Evolutionary conservation across 2,888 invertebrate species (phyloP).

Genomic region (Chymomyza amoena): DNA sequence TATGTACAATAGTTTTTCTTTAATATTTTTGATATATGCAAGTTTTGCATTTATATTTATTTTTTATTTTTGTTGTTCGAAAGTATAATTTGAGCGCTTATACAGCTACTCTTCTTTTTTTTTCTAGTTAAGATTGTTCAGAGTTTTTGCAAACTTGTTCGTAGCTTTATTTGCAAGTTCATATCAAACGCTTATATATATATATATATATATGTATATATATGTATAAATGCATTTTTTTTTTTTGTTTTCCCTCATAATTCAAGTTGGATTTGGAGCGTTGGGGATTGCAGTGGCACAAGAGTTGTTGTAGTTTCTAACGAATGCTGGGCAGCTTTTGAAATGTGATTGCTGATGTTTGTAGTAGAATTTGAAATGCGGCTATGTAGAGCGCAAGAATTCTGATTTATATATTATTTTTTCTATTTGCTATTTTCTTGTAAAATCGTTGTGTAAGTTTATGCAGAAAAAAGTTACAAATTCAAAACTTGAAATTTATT

Average conservation of each 20-base stretch:
- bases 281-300: not conserved
- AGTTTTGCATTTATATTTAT: conserved; percentile 51
- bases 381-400: conserved; percentile 22
- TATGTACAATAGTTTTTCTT: conserved; percentile 59
- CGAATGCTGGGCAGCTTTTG: conserved; percentile 61
- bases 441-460: not conserved
- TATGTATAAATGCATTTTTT: not conserved
- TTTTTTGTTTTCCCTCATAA: conserved; percentile 20
- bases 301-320: conserved; percentile 12
- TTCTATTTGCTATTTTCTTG: not conserved
- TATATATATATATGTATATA: not conserved
- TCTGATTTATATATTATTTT: conserved; percentile 43
- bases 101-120: not conserved
- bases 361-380: conserved; percentile 65
- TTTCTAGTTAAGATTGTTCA: conserved; percentile 47
- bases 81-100: conserved; percentile 3
- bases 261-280: conserved; percentile 16
- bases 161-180: not conserved
- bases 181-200: not conserved
- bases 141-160: conserved; percentile 35
- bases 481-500: too few relatives aligned
- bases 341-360: conserved; percentile 69
- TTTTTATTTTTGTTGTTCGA: conserved; percentile 63
- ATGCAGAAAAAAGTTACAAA: too few relatives aligned
- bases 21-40: conserved; percentile 69